A percentile compares a stretch with the other conserved stretches of the same genome.
Conservation (phyloP, 2,797 vertebrate genomes). For the Parauchenoglanis punctatus region DNA sequence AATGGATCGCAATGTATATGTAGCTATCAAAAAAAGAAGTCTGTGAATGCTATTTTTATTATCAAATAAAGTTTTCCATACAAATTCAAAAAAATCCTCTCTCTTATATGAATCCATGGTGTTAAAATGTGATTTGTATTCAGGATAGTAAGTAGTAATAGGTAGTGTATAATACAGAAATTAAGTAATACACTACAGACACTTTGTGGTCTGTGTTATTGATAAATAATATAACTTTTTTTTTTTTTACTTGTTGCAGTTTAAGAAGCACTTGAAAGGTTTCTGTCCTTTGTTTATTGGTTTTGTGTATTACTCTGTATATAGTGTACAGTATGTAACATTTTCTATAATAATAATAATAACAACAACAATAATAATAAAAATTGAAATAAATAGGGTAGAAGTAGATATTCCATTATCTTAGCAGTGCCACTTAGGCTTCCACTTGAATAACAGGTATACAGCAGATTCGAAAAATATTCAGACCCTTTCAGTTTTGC, state of each 20-base stretch:
- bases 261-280: not conserved
- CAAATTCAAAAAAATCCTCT: conserved; percentile 73
- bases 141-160: not conserved
- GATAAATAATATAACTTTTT: not conserved
- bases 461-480: not conserved
- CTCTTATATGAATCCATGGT: not conserved
- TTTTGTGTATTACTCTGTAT: not conserved
- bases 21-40: conserved; percentile 90
- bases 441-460: not conserved
- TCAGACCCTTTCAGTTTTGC: not conserved
- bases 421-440: not conserved
- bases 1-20: conserved; percentile 94
- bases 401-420: not conserved
- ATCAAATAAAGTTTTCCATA: conserved; percentile 99
- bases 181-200: not conserved
- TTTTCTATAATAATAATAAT: not conserved
- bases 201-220: not conserved
- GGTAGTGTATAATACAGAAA: not conserved
- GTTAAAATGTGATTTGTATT: not conserved
- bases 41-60: conserved; percentile 99
- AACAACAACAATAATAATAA: too few relatives aligned
- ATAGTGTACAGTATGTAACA: not conserved
- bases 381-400: not conserved
- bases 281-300: not conserved
- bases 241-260: too few relatives aligned